Conservation (phyloP, 2,113 vertebrate species). For the Thalassarche chlororhynchos region DNA sequence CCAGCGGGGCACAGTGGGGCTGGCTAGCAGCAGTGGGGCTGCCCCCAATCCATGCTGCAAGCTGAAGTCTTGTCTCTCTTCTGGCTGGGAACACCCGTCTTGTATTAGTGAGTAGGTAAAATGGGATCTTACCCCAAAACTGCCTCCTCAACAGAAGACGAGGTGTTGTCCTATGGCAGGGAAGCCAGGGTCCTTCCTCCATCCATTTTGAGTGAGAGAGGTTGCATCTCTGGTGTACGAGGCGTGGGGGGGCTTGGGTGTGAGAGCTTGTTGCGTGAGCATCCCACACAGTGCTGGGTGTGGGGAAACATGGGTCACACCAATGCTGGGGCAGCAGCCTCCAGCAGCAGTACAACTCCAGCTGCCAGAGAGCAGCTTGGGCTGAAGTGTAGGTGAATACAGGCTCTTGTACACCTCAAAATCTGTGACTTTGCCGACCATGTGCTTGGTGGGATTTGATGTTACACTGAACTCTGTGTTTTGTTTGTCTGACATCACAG, state of each 20-base stretch:
- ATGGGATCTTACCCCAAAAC: background rate
- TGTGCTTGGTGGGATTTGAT: background rate
- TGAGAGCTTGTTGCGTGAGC: background rate
- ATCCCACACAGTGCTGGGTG: background rate
- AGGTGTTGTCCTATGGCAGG: accelerated
- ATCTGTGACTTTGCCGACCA: background rate
- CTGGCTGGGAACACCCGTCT: background rate
- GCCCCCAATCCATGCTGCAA: accelerated
- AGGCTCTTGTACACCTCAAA: background rate
- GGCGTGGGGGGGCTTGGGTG: background rate
- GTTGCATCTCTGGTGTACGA: background rate
- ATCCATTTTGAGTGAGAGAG: background rate
- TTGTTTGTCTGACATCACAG: background rate
- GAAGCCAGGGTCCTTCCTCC: background rate
- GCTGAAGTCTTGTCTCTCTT: background rate
- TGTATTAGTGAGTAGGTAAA: background rate
- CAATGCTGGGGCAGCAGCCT: background rate
- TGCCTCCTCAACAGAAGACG: background rate
- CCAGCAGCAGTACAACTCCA: background rate
- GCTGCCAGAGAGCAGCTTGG: background rate
- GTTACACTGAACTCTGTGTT: background rate
- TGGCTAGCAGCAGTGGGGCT: background rate
- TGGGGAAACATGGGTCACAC: background rate
- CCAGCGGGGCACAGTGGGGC: background rate
- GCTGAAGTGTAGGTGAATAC: background rate